Evolutionary conservation across 2,888 invertebrate genomes (phyloP), one percentile per base, ranked within the genome.

Genomic region (Nasonovia ribisnigri): DNA sequence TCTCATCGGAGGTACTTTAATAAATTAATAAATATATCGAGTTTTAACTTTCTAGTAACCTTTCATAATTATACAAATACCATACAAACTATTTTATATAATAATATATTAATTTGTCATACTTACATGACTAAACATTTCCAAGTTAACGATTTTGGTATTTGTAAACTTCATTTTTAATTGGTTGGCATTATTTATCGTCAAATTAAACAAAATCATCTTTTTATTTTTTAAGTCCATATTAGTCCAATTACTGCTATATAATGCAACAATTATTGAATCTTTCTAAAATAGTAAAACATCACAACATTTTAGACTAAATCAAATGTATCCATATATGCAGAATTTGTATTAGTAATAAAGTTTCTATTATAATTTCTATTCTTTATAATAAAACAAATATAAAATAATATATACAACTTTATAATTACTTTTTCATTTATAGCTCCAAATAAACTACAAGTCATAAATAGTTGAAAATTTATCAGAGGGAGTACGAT

Each of bases 101-200:
- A 67, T 67, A 16, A 46, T 46, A 43, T 46, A 26, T 86, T 86
- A n/a, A n/a, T n/a, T 86, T 46, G 5, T 86, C 13, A 67, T 90
- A 67, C 90, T 36, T 48, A 90, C 67, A 24, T 36, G 46, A 46
- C n/a, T 67, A 48, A 48, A 90, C 90, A 90, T 90, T 90, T 90
- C 90, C 24, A 90, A 67, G 16, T 77, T 67, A n/a, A 90, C 48
- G 10, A 90, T 48, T 67, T 90, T 67, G 1, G n/a, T 67, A 36
- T 5, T 77, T 26, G 90, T 90, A 46, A 48, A 67, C n/a, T 90
- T 90, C 46, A 90, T n/a, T 67, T 90, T 90, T 26, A 90, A 48
- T 3, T 90, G 67, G 26, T n/a, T 90, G 11, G 67, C 60, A 36
- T 90, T 67, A 43, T 90, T 90, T 11, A 90, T 46, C 26, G 24